Base-by-base conservation (phyloP, 2,888 invertebrate genomes). In the Podabrus alpinus region DNA sequence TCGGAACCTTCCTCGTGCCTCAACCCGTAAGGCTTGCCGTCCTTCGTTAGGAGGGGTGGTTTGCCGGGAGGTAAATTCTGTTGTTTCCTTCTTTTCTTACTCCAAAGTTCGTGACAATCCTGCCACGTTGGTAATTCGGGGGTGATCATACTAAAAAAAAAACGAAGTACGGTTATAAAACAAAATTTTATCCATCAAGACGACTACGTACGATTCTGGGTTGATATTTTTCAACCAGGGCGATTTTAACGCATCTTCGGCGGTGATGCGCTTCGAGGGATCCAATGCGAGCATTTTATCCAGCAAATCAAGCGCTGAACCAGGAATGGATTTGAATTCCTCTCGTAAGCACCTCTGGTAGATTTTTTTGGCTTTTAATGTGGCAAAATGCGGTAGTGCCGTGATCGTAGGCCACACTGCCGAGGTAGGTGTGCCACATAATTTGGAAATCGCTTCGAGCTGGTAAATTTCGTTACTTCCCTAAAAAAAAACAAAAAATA, bases 101-200 rank as follows among this genome's bases (percentile, higher is more conserved):
- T 97, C 98, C 99, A 99, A 85, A 99, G 90, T 88, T 99, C 99
- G 89, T 99, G 99, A 86, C 99, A 99, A 88, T 99, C 99, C 88
- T 99, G 98, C 94, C 96, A 96, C 25, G 94, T 95, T 0, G 98
- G 98, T 79, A 99, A 88, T 86, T 93, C 92, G 0, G 95, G 95
- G 1, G 93, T 92, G 68, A 93, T 90, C 93, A 96, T 95, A 87
- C 95, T 95, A 86, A 59, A 86, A 82, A 16, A 24, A 9, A 15
- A n/a, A n/a, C n/a, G n/a, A n/a, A 3, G 15, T n/a, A 3, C 10
- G n/a, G 10, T 21, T 21, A 21, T 2, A 15, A 15, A 61, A 61
- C 3, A n/a, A 5, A 15, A 61, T 61, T 3, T 16, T 0, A 15
- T 11, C 4, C 3, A 13, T n/a, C 9, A 66, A 10, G 15, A 10